phyloP scores from a whole-genome alignment of 2,888 invertebrate genomes.

The Drosophila prostipennis region DNA sequence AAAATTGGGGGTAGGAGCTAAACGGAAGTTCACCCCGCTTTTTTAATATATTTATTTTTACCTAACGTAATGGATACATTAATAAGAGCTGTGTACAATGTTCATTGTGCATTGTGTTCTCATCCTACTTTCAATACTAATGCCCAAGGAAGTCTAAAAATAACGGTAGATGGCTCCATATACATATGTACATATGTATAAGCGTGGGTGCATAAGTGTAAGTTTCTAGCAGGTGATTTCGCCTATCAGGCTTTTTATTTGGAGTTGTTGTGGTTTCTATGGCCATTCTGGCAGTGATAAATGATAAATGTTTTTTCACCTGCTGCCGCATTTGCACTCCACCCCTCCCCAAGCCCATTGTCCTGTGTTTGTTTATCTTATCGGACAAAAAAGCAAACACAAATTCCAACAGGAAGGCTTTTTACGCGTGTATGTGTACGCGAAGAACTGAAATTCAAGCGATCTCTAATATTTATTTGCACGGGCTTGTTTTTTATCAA shows the following conservation, averaged over 20 bases:
- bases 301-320: slow-evolving; percentile 61
- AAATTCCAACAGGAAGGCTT: slow-evolving; percentile 46
- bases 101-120: not conserved
- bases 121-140: slow-evolving; percentile 8
- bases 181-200: too few relatives aligned
- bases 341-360: not conserved
- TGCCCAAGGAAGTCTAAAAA: slow-evolving; percentile 42
- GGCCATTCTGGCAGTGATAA: slow-evolving; percentile 50
- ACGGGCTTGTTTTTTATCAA: slow-evolving; percentile 39
- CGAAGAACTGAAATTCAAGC: slow-evolving; percentile 23
- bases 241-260: slow-evolving; percentile 54
- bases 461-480: slow-evolving; percentile 40
- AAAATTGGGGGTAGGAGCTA: too few relatives aligned
- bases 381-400: slow-evolving; percentile 51
- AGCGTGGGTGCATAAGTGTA: not conserved
- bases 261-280: slow-evolving; percentile 44
- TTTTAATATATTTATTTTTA: too few relatives aligned
- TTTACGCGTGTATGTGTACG: slow-evolving; percentile 1
- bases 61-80: too few relatives aligned
- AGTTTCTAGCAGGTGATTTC: slow-evolving; percentile 67
- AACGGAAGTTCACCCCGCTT: too few relatives aligned
- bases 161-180: slow-evolving; percentile 11
- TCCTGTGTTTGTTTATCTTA: slow-evolving; percentile 62
- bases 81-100: too few relatives aligned
- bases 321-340: slow-evolving; percentile 27